Percentiles rank a stretch among this genome's conserved stretches.
Conservation (phyloP, 2,113 vertebrate genomes). For the Crypturellus undulatus region DNA sequence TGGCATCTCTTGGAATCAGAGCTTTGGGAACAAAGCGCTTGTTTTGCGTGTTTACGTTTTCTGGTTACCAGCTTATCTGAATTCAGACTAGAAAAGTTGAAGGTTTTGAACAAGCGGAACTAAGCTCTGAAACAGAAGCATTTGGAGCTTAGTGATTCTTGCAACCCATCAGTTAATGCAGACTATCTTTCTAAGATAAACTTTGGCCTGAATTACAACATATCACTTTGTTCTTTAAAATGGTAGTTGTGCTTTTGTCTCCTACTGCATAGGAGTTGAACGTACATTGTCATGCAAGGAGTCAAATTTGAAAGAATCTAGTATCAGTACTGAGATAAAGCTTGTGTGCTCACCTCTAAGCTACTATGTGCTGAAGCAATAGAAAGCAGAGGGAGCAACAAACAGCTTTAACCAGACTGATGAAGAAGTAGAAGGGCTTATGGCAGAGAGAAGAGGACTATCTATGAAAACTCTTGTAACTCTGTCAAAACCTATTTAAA, state of each 20-base stretch:
- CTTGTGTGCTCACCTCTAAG: background rate
- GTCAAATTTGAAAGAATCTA: background rate
- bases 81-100: background rate
- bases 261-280: background rate
- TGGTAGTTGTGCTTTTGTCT: background rate
- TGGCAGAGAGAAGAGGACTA: background rate
- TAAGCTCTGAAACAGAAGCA: background rate
- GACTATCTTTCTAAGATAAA: slow-evolving; percentile 17
- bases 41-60: too few relatives aligned
- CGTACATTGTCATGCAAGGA: background rate
- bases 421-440: background rate
- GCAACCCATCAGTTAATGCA: background rate
- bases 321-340: background rate
- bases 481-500: background rate
- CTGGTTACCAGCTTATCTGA: background rate
- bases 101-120: background rate
- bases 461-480: background rate
- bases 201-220: background rate
- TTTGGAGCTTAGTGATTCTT: background rate
- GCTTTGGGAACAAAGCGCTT: background rate
- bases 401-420: background rate
- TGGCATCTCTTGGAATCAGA: background rate
- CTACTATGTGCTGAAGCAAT: background rate
- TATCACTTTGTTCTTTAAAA: background rate
- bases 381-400: background rate